Conservation (phyloP, 2,797 vertebrate species). For the Tympanoctomys barrerae region DNA sequence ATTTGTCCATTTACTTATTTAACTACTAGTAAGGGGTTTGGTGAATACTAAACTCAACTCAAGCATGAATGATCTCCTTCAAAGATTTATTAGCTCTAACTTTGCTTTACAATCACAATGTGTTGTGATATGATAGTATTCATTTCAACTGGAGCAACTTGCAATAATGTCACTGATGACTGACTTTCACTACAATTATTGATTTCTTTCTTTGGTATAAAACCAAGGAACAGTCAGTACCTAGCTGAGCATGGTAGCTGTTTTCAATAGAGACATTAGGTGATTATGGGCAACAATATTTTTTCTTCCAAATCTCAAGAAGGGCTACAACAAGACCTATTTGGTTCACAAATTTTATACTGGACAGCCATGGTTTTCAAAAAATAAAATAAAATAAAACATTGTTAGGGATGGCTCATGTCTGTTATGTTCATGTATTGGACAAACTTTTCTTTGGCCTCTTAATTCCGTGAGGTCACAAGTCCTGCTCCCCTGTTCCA, state of each 20-base stretch:
- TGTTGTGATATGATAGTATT: neutral
- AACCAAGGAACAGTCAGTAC: neutral
- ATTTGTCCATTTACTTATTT: neutral
- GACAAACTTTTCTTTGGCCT: neutral
- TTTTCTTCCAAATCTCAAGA: slow-evolving; percentile 46
- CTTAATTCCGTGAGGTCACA: neutral
- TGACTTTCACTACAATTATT: slow-evolving; percentile 35
- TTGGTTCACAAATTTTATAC: slow-evolving; percentile 1
- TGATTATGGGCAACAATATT: neutral
- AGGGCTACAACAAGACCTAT: slow-evolving; percentile 18
- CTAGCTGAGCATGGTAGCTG: neutral
- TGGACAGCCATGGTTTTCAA: neutral
- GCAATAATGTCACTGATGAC: neutral
- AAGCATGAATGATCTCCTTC: neutral
- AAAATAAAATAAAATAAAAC: neutral
- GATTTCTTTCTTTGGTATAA: slow-evolving; percentile 36
- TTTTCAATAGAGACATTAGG: slow-evolving; percentile 19
- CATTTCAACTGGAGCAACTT: slow-evolving; percentile 50
- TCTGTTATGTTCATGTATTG: neutral
- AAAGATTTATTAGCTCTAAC: slow-evolving; percentile 17
- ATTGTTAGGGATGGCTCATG: neutral
- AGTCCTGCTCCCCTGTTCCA: neutral
- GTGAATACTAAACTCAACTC: slow-evolving; percentile 28
- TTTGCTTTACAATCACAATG: slow-evolving; percentile 38
- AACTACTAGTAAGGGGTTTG: slow-evolving; percentile 13